Evolutionary conservation across 2,888 invertebrate species (phyloP).

Genomic region (Lacanobia oleracea): DNA sequence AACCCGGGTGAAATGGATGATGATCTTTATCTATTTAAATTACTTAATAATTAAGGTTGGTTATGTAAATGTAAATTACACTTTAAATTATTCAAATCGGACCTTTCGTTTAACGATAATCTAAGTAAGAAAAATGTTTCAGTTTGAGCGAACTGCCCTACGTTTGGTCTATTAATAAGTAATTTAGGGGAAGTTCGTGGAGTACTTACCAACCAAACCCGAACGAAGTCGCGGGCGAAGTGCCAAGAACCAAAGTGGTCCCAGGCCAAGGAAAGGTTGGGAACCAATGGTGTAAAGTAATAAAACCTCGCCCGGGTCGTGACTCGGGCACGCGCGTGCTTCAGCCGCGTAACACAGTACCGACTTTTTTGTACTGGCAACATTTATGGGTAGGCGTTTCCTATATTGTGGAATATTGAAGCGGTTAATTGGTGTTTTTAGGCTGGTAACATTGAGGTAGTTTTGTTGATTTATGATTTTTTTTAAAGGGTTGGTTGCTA

Average conservation of each 20-base stretch:
- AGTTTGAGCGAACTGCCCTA: too few relatives aligned
- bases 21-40: too few relatives aligned
- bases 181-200: too few relatives aligned
- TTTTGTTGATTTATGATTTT: constrained; percentile 43
- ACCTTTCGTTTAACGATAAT: too few relatives aligned
- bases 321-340: constrained; percentile 64
- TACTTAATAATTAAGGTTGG: too few relatives aligned
- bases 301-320: constrained; percentile 60
- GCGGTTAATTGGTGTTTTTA: constrained; percentile 56
- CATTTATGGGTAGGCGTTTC: constrained; percentile 63
- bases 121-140: too few relatives aligned
- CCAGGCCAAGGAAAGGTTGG: not conserved
- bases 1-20: too few relatives aligned
- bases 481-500: constrained; percentile 10
- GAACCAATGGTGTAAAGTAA: constrained; percentile 52
- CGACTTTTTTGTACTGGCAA: constrained; percentile 59
- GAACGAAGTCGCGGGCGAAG: too few relatives aligned
- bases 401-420: constrained; percentile 58
- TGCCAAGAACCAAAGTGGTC: not conserved
- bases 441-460: constrained; percentile 27
- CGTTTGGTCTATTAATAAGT: too few relatives aligned
- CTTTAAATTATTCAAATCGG: too few relatives aligned
- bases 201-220: too few relatives aligned
- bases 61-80: too few relatives aligned
- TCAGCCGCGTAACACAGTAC: constrained; percentile 65